Evolutionary conservation across 2,797 vertebrate species (phyloP).

Genomic region (Sarcoramphus papa): DNA sequence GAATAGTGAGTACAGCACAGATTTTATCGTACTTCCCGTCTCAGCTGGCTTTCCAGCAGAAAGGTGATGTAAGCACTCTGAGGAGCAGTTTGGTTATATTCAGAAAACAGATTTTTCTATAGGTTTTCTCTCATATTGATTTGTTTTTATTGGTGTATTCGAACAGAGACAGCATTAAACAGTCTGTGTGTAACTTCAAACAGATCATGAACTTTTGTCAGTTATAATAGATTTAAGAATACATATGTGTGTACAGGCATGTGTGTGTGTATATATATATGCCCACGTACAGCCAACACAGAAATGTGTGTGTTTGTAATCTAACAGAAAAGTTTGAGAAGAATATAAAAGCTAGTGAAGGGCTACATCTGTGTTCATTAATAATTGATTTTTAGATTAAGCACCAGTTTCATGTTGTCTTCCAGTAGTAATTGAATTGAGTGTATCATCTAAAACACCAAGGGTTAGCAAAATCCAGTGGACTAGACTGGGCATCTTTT

Average conservation of each 20-base stretch:
- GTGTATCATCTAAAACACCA: background rate
- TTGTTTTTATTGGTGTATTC: background rate
- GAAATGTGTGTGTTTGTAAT: background rate
- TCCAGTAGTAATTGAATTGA: background rate
- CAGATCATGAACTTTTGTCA: background rate
- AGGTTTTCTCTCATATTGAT: background rate
- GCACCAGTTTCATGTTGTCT: background rate
- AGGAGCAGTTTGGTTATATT: constrained; percentile 7
- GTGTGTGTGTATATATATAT: background rate
- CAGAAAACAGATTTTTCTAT: background rate
- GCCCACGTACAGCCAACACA: background rate
- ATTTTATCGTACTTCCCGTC: background rate
- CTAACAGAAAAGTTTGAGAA: background rate
- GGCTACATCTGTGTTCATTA: background rate
- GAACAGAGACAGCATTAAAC: background rate
- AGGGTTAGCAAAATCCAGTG: background rate
- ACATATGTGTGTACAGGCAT: background rate
- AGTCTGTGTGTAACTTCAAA: background rate
- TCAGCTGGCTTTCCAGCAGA: constrained; percentile 7
- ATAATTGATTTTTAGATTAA: background rate
- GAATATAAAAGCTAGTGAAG: background rate
- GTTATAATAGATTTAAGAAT: background rate
- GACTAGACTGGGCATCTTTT: background rate
- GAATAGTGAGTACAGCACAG: background rate
- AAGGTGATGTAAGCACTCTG: background rate